Evolutionary conservation across 2,113 vertebrate genomes (phyloP).

Genomic region (Rostratula benghalensis): DNA sequence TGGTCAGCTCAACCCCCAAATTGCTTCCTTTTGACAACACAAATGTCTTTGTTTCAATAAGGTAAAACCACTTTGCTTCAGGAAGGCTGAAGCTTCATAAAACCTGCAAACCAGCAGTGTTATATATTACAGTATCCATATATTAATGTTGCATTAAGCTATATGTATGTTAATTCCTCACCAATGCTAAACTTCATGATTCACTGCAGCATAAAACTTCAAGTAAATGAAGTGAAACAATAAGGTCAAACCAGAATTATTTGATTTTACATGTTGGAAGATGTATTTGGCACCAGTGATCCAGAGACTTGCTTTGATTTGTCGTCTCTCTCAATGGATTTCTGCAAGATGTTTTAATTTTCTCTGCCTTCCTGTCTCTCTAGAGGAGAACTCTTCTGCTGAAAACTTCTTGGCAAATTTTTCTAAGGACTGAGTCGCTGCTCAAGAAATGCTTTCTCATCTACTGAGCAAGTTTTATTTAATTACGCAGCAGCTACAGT

Average conservation of each 20-base stretch:
- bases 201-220: neutral
- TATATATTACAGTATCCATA: fast-evolving
- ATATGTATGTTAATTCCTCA: neutral
- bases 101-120: neutral
- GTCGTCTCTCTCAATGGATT: neutral
- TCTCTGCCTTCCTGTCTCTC: neutral
- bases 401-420: neutral
- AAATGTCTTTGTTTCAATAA: neutral
- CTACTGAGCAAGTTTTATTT: neutral
- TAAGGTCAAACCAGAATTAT: neutral
- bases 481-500: neutral
- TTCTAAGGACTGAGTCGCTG: neutral
- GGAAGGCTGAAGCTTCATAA: neutral
- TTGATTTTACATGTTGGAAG: neutral
- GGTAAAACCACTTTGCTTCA: neutral
- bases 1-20: fast-evolving
- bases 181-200: neutral
- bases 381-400: neutral
- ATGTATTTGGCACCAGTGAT: neutral
- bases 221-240: neutral
- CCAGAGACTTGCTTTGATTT: neutral
- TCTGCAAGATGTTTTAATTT: neutral
- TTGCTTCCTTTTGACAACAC: neutral
- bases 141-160: neutral
- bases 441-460: neutral